These are phyloP conservation scores for Larimichthys crocea DNA, from an alignment of 2,113 vertebrate species.

Conservation along the genomic window DNA sequence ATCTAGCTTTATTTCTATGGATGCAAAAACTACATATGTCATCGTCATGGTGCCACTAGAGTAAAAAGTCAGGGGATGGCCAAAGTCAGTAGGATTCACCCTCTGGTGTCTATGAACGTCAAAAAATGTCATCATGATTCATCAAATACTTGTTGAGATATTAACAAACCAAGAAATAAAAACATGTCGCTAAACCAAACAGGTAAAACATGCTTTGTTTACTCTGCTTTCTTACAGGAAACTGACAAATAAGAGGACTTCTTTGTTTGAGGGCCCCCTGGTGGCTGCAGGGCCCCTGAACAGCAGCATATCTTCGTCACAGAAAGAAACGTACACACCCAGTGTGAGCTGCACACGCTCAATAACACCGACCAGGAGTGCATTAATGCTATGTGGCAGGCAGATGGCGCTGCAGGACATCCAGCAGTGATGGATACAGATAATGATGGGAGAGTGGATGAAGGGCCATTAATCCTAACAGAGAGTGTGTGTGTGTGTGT, in stretches of 20 bases:
- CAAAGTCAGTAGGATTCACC: background rate
- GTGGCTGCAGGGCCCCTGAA: background rate
- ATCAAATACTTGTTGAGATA: background rate
- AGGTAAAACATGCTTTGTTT: too few relatives aligned
- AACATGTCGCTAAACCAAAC: too few relatives aligned
- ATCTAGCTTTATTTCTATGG: background rate
- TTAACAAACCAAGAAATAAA: too few relatives aligned
- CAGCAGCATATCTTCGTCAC: background rate
- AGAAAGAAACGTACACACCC: background rate
- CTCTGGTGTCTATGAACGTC: background rate
- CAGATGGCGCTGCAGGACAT: slow-evolving; percentile 60
- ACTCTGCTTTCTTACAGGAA: background rate
- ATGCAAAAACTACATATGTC: background rate
- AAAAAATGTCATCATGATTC: background rate
- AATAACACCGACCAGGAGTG: background rate
- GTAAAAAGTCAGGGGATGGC: background rate
- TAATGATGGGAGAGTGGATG: slow-evolving; percentile 50
- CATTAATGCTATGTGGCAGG: background rate
- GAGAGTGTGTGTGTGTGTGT: background rate
- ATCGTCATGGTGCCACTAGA: background rate
- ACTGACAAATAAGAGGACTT: background rate
- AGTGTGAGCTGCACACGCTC: background rate
- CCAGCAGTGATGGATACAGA: slow-evolving; percentile 18
- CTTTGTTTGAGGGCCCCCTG: background rate
- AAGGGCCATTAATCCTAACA: slow-evolving; percentile 48